These are phyloP conservation scores for Parnassius orleans DNA, from an alignment of 2,888 invertebrate species.

Conservation along the genomic window DNA sequence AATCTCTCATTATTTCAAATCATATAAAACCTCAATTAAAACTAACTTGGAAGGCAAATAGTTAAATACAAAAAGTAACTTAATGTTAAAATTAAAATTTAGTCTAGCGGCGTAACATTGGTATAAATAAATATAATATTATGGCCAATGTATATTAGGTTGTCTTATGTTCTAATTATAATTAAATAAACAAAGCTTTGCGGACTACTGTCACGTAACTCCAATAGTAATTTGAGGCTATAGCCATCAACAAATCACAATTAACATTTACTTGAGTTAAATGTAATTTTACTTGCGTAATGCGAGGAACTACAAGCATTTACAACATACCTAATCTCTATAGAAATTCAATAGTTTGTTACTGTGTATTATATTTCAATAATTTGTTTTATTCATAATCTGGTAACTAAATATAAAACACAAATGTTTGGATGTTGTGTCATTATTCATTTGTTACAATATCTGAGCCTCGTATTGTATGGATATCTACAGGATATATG, in stretches of 20 bases:
- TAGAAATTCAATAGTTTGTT: background rate
- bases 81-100: constrained; percentile 13
- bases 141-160: constrained; percentile 4
- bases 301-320: background rate
- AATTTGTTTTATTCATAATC: background rate
- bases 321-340: background rate
- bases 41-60: too few species aligned
- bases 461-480: too few species aligned
- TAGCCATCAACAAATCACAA: constrained; percentile 10
- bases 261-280: constrained; percentile 5
- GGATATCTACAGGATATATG: too few species aligned
- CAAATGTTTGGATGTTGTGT: too few species aligned
- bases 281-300: too few species aligned
- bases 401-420: too few species aligned
- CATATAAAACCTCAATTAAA: too few species aligned
- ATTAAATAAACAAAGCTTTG: background rate
- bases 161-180: constrained; percentile 20
- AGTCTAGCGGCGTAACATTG: background rate
- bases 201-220: too few species aligned
- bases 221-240: constrained; percentile 2
- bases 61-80: too few species aligned
- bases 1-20: too few species aligned
- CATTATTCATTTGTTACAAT: too few species aligned
- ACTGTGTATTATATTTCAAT: background rate
- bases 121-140: constrained; percentile 17